A percentile compares a stretch with the other conserved stretches of the same genome.
These are phyloP conservation scores for Lutjanus campechanus DNA, from an alignment of 2,797 vertebrate species.

Conservation along the genomic window DNA sequence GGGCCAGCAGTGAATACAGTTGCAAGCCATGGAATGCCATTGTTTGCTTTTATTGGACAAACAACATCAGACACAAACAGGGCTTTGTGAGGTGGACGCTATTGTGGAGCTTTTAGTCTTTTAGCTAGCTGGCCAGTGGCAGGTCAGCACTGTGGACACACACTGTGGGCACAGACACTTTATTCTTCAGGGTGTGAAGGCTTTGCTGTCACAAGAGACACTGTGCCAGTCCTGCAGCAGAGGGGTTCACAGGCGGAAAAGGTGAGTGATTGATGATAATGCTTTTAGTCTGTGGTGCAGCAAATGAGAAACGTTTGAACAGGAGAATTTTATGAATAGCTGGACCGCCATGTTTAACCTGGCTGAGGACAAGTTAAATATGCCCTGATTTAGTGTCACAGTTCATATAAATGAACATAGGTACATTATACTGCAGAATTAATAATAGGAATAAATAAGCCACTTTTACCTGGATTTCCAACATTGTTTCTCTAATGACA, in stretches of 20 bases:
- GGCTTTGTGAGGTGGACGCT: slow-evolving; percentile 70
- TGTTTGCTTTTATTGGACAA: slow-evolving; percentile 85
- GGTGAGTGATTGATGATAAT: slow-evolving; percentile 64
- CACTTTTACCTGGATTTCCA: background rate
- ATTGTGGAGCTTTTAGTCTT: slow-evolving; percentile 53
- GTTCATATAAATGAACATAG: background rate
- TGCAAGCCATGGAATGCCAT: slow-evolving; percentile 87
- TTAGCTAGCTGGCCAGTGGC: slow-evolving; percentile 42
- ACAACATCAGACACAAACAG: slow-evolving; percentile 78
- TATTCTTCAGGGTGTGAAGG: slow-evolving; percentile 49
- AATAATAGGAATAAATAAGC: background rate
- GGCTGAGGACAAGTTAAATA: background rate
- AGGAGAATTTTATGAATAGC: background rate
- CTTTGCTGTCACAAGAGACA: slow-evolving; percentile 39
- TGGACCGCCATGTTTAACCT: background rate
- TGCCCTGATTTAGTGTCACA: background rate
- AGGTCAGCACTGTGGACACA: slow-evolving; percentile 54
- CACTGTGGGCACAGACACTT: slow-evolving; percentile 38
- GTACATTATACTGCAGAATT: background rate
- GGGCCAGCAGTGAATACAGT: slow-evolving; percentile 82
- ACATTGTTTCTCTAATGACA: background rate
- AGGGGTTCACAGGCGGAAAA: slow-evolving; percentile 52
- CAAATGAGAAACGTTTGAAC: background rate
- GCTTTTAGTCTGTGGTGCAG: background rate
- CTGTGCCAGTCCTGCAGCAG: slow-evolving; percentile 31